These are phyloP conservation scores for Bujurquina vittata DNA, from an alignment of 2,113 vertebrate species.

Conservation along the genomic window DNA sequence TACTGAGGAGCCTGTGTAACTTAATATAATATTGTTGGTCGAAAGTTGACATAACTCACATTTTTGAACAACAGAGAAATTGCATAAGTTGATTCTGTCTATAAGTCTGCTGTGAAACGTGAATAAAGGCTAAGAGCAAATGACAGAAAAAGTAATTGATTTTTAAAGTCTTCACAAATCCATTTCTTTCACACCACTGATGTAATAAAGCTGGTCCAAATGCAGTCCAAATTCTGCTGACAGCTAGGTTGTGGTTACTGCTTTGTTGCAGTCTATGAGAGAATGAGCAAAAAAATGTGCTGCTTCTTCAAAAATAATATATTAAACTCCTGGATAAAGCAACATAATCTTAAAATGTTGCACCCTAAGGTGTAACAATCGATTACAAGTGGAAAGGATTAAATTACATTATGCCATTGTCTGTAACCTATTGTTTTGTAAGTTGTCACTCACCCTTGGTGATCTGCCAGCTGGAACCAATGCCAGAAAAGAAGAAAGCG, in stretches of 20 bases:
- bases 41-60: slow-evolving; percentile 34
- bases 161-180: slow-evolving; percentile 52
- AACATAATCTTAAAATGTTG: slow-evolving; percentile 72
- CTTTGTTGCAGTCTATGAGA: slow-evolving; percentile 60
- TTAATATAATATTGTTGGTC: slow-evolving; percentile 34
- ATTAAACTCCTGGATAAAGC: slow-evolving; percentile 65
- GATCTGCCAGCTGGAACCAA: slow-evolving; percentile 46
- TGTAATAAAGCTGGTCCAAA: slow-evolving; percentile 62
- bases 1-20: slow-evolving; percentile 23
- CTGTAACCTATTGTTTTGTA: slow-evolving; percentile 62
- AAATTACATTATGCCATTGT: slow-evolving; percentile 67
- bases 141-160: slow-evolving; percentile 56
- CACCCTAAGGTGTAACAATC: slow-evolving; percentile 75
- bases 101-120: slow-evolving; percentile 31
- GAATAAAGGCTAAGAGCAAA: slow-evolving; percentile 50
- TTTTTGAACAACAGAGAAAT: slow-evolving; percentile 32
- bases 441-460: slow-evolving; percentile 67
- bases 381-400: slow-evolving; percentile 69
- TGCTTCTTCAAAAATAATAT: slow-evolving; percentile 71
- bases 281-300: slow-evolving; percentile 66
- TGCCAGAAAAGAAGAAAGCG: slow-evolving; percentile 29
- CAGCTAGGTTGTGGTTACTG: slow-evolving; percentile 47
- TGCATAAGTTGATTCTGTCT: slow-evolving; percentile 50
- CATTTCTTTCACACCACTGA: slow-evolving; percentile 71
- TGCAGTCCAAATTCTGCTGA: slow-evolving; percentile 66